These are phyloP conservation scores for Cheilosia impressa DNA, from an alignment of 2,888 invertebrate genomes.

Conservation along the genomic window DNA sequence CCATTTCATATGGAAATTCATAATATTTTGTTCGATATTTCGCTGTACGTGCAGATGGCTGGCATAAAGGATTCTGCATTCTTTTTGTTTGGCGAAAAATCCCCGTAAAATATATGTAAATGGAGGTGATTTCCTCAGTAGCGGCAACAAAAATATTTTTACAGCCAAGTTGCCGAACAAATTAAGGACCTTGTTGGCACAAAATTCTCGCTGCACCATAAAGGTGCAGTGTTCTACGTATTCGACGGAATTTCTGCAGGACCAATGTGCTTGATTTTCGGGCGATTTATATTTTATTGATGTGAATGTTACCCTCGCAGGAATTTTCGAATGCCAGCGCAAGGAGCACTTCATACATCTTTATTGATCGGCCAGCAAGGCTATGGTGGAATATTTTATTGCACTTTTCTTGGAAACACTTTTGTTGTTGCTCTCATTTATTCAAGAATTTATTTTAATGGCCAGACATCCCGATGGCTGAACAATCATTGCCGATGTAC, in stretches of 20 bases:
- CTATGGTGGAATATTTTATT: slow-evolving; percentile 28
- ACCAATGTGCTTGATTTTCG: slow-evolving; percentile 15
- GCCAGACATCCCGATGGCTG: slow-evolving; percentile 57
- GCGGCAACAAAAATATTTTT: slow-evolving; percentile 5
- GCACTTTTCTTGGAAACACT: slow-evolving; percentile 60
- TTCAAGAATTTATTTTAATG: slow-evolving; percentile 74
- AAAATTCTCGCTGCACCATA: slow-evolving; percentile 42
- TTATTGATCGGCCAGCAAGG: slow-evolving; percentile 48
- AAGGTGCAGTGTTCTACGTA: slow-evolving; percentile 30
- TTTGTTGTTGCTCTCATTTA: slow-evolving; percentile 58
- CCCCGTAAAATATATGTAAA: slow-evolving; percentile 69
- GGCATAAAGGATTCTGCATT: slow-evolving; percentile 44
- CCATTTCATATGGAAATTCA: slow-evolving; percentile 64
- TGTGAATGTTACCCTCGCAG: slow-evolving; percentile 47
- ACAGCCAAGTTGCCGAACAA: slow-evolving; percentile 40
- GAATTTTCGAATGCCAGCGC: slow-evolving; percentile 32
- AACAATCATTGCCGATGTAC: slow-evolving; percentile 45
- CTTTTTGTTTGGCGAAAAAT: slow-evolving; percentile 14
- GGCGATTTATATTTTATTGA: slow-evolving; percentile 71
- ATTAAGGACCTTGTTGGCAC: slow-evolving; percentile 64
- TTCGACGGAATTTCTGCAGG: slow-evolving; percentile 34
- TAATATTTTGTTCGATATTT: slow-evolving; percentile 33
- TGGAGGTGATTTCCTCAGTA: slow-evolving; percentile 35
- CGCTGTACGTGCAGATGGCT: slow-evolving; percentile 14
- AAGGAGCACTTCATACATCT: slow-evolving; percentile 23